Percentiles rank a stretch among this genome's conserved stretches.
phyloP scores from a whole-genome alignment of 1,140 invertebrate species.

The Listronotus bonariensis region DNA sequence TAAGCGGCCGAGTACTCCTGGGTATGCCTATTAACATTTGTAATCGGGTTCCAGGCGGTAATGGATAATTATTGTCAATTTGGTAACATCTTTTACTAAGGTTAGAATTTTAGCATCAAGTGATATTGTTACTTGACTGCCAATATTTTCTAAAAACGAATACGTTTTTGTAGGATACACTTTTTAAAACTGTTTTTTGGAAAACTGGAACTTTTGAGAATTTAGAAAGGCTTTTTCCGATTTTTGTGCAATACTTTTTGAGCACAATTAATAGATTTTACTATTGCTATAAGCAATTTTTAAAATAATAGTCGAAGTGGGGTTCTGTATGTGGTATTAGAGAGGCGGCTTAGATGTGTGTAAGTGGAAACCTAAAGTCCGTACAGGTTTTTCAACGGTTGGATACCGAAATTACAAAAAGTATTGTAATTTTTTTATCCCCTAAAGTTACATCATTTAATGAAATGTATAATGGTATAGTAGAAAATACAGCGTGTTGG shows the following conservation, averaged over 20 bases:
- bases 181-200: slow-evolving; percentile 7
- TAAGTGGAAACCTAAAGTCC: no score
- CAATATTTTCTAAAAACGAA: slow-evolving; percentile 10
- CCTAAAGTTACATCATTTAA: no score
- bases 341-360: no score
- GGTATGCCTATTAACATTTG: no score
- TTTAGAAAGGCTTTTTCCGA: slow-evolving; percentile 26
- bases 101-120: no score
- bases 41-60: not conserved
- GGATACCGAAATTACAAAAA: no score
- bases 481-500: no score
- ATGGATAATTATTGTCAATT: not conserved
- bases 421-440: no score
- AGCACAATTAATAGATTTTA: slow-evolving; percentile 12
- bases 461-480: no score
- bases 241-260: slow-evolving; percentile 21
- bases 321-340: no score
- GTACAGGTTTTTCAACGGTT: no score
- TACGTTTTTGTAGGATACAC: not conserved
- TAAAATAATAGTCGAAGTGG: not conserved
- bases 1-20: no score
- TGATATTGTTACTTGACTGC: slow-evolving; percentile 29
- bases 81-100: not conserved
- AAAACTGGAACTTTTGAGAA: slow-evolving; percentile 1
- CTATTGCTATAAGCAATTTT: not conserved